A percentile compares a stretch with the other conserved stretches of the same genome.
These are phyloP conservation scores for Brenthis daphne DNA, from an alignment of 2,888 invertebrate genomes.

Conservation along the genomic window DNA sequence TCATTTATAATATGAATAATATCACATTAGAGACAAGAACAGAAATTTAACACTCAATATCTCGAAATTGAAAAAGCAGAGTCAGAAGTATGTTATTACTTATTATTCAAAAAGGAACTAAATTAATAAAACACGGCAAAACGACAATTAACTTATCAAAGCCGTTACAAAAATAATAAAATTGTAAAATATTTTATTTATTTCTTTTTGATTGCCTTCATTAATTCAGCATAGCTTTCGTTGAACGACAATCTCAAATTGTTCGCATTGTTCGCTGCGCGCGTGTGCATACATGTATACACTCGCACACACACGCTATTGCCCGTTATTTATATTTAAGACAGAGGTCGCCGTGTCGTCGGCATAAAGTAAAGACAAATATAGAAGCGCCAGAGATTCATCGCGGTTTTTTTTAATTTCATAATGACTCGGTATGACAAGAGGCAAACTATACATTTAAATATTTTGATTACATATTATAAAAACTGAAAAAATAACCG, in stretches of 20 bases:
- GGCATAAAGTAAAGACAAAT: conserved; percentile 51
- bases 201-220: conserved; percentile 22
- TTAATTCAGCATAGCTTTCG: conserved; percentile 41
- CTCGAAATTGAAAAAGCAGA: too few species aligned
- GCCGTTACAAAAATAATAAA: conserved; percentile 2
- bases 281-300: conserved; percentile 68
- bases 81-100: too few species aligned
- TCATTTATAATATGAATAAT: too few species aligned
- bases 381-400: conserved; percentile 47
- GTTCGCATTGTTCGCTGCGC: conserved; percentile 70
- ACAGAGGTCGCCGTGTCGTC: conserved; percentile 68
- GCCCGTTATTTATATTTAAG: conserved; percentile 65
- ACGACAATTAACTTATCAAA: not conserved
- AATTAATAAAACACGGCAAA: not conserved
- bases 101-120: too few species aligned
- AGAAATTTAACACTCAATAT: too few species aligned
- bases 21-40: too few species aligned
- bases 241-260: conserved; percentile 47
- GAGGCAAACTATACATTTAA: not conserved
- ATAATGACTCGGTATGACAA: conserved; percentile 19
- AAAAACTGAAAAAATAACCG: too few species aligned
- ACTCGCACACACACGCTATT: conserved; percentile 56
- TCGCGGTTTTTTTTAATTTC: conserved; percentile 26
- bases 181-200: conserved; percentile 16
- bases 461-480: too few species aligned